phyloP scores from a whole-genome alignment of 1,140 invertebrate species.

The Drosophila cardini region DNA sequence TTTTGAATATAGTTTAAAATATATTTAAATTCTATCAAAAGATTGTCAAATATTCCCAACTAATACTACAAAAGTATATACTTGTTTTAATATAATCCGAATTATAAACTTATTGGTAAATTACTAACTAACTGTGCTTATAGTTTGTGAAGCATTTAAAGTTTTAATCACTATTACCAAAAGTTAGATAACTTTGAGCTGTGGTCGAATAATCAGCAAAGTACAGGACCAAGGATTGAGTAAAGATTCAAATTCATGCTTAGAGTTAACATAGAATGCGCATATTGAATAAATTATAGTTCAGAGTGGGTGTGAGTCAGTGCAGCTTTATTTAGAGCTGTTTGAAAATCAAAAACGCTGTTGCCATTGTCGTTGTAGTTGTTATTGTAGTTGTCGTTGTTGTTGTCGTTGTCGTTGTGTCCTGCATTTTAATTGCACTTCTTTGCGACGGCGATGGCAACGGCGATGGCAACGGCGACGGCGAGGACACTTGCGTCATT shows the following conservation, averaged over 20 bases:
- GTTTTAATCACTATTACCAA: too few species aligned
- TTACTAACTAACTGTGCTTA: too few species aligned
- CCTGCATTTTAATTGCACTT: conserved; percentile 59
- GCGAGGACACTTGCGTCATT: conserved; percentile 38
- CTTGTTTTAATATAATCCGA: too few species aligned
- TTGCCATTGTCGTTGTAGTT: conserved; percentile 27
- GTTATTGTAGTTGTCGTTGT: conserved; percentile 15
- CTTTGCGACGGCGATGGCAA: conserved; percentile 19
- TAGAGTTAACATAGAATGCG: conserved; percentile 14
- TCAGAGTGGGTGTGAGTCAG: conserved; percentile 1
- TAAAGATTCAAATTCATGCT: conserved; percentile 4
- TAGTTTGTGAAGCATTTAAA: too few species aligned
- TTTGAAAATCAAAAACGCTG: conserved; percentile 18
- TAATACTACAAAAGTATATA: too few species aligned
- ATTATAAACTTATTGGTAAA: too few species aligned
- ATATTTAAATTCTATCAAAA: too few species aligned
- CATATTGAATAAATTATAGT: conserved; percentile 47
- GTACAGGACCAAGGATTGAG: neutral
- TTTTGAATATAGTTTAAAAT: too few species aligned
- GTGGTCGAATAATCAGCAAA: too few species aligned
- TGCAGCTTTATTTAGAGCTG: conserved; percentile 23
- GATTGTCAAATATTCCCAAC: too few species aligned
- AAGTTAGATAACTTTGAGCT: too few species aligned
- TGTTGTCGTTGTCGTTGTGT: conserved; percentile 36
- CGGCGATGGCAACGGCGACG: neutral